Conservation (phyloP, 1,140 invertebrate species). For the Orius laevigatus region DNA sequence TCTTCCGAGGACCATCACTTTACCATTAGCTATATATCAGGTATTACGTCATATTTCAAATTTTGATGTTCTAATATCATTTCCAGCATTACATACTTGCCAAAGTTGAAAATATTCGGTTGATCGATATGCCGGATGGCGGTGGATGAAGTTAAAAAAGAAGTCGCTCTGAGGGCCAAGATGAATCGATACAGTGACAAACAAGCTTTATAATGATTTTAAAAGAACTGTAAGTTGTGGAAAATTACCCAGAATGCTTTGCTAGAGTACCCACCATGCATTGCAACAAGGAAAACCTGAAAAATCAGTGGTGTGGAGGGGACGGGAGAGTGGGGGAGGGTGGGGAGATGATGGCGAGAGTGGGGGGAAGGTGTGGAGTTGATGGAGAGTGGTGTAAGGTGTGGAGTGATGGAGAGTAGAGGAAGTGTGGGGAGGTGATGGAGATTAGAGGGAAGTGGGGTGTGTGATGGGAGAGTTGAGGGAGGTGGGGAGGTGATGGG, state of each 20-base stretch:
- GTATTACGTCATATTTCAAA: constrained; percentile 20
- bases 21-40: constrained; percentile 60
- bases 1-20: constrained; percentile 45
- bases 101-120: constrained; percentile 48
- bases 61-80: background rate
- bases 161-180: constrained; percentile 46
- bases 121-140: constrained; percentile 52
- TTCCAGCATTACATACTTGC: constrained; percentile 46
- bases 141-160: constrained; percentile 46
- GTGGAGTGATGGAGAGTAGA: too few species aligned
- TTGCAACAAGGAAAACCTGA: too few species aligned
- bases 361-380: too few species aligned
- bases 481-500: too few species aligned
- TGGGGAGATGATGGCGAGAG: too few species aligned
- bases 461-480: too few species aligned
- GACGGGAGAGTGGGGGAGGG: too few species aligned
- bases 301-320: too few species aligned
- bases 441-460: too few species aligned
- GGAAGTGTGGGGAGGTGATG: too few species aligned
- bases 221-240: constrained; percentile 15
- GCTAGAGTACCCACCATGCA: constrained; percentile 2
- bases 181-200: constrained; percentile 50
- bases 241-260: too few species aligned
- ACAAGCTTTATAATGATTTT: constrained; percentile 33
- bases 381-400: too few species aligned